Conservation (phyloP, 2,888 invertebrate species). For the Melieria picta region DNA sequence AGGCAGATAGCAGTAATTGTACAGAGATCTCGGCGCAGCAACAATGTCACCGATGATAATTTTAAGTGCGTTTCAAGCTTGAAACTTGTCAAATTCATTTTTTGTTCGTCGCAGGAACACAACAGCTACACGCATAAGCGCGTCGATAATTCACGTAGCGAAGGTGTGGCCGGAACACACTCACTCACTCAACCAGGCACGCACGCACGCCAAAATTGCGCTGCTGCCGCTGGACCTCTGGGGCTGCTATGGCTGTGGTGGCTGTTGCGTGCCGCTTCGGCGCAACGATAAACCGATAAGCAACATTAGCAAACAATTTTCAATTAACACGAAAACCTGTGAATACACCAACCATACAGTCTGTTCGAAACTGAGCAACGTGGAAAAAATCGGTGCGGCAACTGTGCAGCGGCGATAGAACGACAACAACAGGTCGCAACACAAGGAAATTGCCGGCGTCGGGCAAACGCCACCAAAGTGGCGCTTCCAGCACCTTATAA, state of each 20-base stretch:
- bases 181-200: constrained; percentile 15
- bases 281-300: constrained; percentile 51
- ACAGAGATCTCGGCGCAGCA: too few species aligned
- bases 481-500: constrained; percentile 35
- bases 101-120: constrained; percentile 21
- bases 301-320: constrained; percentile 64
- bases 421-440: constrained; percentile 50
- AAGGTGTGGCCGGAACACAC: constrained; percentile 30
- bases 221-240: constrained; percentile 30
- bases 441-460: constrained; percentile 21
- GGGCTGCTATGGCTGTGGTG: constrained; percentile 19
- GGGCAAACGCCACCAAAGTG: constrained; percentile 26
- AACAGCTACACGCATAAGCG: constrained; percentile 1
- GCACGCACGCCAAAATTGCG: not conserved
- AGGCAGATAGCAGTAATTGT: too few species aligned
- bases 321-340: constrained; percentile 63
- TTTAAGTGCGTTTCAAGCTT: constrained; percentile 56
- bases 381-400: not conserved
- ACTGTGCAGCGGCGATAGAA: constrained; percentile 38
- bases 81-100: constrained; percentile 51
- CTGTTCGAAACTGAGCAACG: not conserved
- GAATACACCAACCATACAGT: constrained; percentile 39
- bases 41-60: constrained; percentile 53
- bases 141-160: constrained; percentile 26
- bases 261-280: constrained; percentile 33